Evolutionary conservation across 2,113 vertebrate species (phyloP), one percentile per base, ranked within the genome.

Genomic region (Lepisosteus oculatus): DNA sequence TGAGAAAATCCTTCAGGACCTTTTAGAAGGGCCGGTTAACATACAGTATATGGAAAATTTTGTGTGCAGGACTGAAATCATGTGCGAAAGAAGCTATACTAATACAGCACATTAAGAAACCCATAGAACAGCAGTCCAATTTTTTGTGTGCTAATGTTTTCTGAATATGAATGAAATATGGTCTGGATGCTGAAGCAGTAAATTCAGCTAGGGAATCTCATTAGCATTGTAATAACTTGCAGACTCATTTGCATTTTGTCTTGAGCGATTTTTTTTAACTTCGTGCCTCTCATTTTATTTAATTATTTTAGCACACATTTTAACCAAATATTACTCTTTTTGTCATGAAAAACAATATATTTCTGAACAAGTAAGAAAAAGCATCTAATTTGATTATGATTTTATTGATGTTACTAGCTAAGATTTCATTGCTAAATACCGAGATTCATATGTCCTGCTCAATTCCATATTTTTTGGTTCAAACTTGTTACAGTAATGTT

Each of bases 171-270:
- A 90, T 89, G 87, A 90, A 91, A 91, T 90, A 86, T 85, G 88
- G 78, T 79, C 85, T 79, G 85, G 80, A 89, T 87, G 87, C 79
- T 75, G 80, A 82, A 89, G 87, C 86, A 84, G 84, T 80, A 89
- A 87, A 85, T 91, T 91, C 88, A 89, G 88, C 88, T 82, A 83
- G 86, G 78, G 88, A 91, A 91, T 92, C 89, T 91, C 91, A 92
- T 92, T 92, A 92, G 86, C 90, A 92, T 92, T 74, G 87, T 92
- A 92, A 92, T 92, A 91, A 90, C 90, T 92, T 90, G 88, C 90
- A 90, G 89, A 83, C 86, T 90, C 87, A 92, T 92, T 92, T 92
- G 91, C 91, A 92, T 92, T 90, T 90, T 85, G 86, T 86, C 86
- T 85, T 84, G 88, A 90, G 89, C 88, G 90, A 90, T 76, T 78